A percentile compares a stretch with the other conserved stretches of the same genome.
Evolutionary conservation across 1,140 invertebrate species (phyloP).

Genomic region (Monochamus saltuarius): DNA sequence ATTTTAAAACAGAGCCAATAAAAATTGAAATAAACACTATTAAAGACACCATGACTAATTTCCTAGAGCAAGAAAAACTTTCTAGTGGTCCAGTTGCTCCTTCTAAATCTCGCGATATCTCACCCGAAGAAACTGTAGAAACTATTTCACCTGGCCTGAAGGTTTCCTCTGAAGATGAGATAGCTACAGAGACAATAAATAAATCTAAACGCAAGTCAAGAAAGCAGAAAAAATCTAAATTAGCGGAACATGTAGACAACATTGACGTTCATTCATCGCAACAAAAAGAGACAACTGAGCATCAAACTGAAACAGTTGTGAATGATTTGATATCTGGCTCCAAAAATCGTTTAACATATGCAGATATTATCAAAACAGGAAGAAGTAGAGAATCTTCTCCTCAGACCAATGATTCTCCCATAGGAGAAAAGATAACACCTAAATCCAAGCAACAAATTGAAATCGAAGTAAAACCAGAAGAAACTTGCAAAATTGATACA

Average conservation of each 20-base stretch:
- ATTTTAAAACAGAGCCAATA: neutral
- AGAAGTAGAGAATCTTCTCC: conserved; percentile 36
- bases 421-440: conserved; percentile 7
- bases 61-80: neutral
- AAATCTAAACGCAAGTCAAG: neutral
- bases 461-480: neutral
- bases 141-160: too few species aligned
- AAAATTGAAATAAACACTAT: neutral
- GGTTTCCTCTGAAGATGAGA: neutral
- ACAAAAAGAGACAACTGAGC: conserved; percentile 8
- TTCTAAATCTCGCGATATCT: too few species aligned
- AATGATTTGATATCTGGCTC: neutral
- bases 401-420: neutral
- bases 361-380: conserved; percentile 26
- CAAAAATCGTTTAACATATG: conserved; percentile 28
- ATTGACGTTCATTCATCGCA: neutral
- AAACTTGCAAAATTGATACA: neutral
- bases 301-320: conserved; percentile 3
- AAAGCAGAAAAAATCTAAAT: conserved; percentile 2
- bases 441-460: neutral
- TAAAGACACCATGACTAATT: neutral
- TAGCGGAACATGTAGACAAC: conserved; percentile 1
- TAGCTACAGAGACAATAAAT: conserved; percentile 21
- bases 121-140: too few species aligned
- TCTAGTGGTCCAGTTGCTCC: neutral